phyloP scores from a whole-genome alignment of 2,888 invertebrate species.

The Folsomia manolachei region DNA sequence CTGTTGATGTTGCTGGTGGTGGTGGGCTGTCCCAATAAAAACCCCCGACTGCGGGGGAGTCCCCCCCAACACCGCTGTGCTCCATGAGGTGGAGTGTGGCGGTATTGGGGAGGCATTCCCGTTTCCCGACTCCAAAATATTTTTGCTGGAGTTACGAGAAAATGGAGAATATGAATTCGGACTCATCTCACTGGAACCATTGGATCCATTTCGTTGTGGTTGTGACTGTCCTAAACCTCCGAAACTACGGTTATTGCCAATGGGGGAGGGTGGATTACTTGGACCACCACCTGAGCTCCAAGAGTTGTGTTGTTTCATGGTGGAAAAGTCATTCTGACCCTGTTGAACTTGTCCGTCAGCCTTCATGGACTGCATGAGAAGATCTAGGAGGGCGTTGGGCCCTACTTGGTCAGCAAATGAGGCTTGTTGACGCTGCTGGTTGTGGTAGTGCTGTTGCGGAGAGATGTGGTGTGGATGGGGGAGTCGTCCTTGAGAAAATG shows the following conservation, averaged over 20 bases:
- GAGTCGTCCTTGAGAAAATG: background rate
- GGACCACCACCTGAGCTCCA: conserved; percentile 45
- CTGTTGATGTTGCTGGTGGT: conserved; percentile 30
- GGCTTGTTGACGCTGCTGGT: conserved; percentile 35
- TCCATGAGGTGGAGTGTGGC: conserved; percentile 42
- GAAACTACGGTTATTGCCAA: conserved; percentile 43
- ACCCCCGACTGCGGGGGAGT: conserved; percentile 45
- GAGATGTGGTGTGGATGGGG: conserved; percentile 16
- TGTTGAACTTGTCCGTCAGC: conserved; percentile 29
- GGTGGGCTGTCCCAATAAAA: conserved; percentile 43
- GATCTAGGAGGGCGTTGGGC: conserved; percentile 47
- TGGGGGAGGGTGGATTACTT: conserved; percentile 49
- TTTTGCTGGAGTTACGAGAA: conserved; percentile 46
- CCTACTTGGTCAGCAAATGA: conserved; percentile 15
- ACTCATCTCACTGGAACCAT: conserved; percentile 50
- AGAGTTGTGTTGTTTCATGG: conserved; percentile 36
- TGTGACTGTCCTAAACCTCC: conserved; percentile 28
- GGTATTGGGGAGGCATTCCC: conserved; percentile 50
- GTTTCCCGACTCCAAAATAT: conserved; percentile 51
- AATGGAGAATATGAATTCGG: conserved; percentile 47
- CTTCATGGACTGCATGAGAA: conserved; percentile 50
- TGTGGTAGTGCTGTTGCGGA: conserved; percentile 6
- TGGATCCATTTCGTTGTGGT: conserved; percentile 48
- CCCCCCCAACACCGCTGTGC: conserved; percentile 47
- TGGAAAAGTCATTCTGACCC: conserved; percentile 7